Base-by-base conservation (phyloP, 1,140 invertebrate genomes). In the Chironomus striatipennis region DNA sequence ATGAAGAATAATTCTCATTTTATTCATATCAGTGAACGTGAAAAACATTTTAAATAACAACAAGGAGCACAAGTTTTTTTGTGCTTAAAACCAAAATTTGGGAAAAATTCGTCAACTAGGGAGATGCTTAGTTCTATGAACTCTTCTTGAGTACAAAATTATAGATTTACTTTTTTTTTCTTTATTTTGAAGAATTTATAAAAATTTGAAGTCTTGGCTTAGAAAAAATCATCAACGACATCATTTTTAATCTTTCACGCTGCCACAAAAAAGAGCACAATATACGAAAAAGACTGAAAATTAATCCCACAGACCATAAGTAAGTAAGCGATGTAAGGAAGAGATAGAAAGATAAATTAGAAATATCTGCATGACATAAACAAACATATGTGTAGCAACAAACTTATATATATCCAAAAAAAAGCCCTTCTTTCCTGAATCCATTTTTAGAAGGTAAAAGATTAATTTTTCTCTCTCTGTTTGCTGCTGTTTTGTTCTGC, bases 301-400 rank as follows among this genome's bases (percentile, higher is more conserved):
- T 57, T 57, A 57, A n/a, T 57, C 47, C 12, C 47, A n/a, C 47
- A 34, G 47, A 57, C 47, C 47, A n/a, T 57, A 57, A 57, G 47
- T 57, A n/a, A 34, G 24, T 34, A 34, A 34, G 24, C 47, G 47
- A 57, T 57, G n/a, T n/a, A 57, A 57, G n/a, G 12, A 57, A 57
- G 47, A 57, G 12, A 57, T 57, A 57, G 24, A 34, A 34, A 34
- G 47, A 57, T 57, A 57, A 57, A 57, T 57, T 57, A 57, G 47
- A 57, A 57, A n/a, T 57, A 57, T 57, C 47, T 57, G 47, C 47
- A 57, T 57, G 47, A 57, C 47, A 57, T 57, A 57, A 57, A 57
- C n/a, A 57, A 57, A 57, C 47, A 57, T 57, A 57, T n/a, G 47
- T 57, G 12, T 12, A 57, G 24, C 24, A 34, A 34, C 24, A 34